A percentile compares a stretch with the other conserved stretches of the same genome.
Conservation (phyloP, 2,797 vertebrate species). For the Spatula clypeata region DNA sequence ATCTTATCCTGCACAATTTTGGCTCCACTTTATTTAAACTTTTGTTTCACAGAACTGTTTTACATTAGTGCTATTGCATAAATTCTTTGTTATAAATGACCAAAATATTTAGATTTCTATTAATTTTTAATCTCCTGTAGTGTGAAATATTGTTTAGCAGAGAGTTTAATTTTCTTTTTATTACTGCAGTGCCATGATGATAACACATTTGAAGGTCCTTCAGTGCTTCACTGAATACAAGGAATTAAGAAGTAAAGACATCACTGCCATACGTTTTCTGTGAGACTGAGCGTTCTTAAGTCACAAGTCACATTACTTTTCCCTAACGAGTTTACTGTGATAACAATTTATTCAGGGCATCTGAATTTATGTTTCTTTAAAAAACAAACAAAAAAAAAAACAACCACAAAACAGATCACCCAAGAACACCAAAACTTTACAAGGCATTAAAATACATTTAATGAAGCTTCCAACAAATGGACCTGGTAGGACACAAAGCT, state of each 20-base stretch:
- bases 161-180: background rate
- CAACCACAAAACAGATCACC: slow-evolving; percentile 67
- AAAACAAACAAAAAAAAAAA: background rate
- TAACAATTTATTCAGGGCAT: slow-evolving; percentile 69
- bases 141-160: background rate
- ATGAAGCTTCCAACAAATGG: slow-evolving; percentile 70
- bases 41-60: background rate
- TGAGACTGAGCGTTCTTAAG: slow-evolving; percentile 11
- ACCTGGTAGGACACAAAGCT: slow-evolving; percentile 60
- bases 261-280: background rate
- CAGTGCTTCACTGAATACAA: background rate
- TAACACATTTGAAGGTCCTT: background rate
- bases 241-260: slow-evolving; percentile 16
- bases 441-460: slow-evolving; percentile 76
- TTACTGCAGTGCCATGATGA: background rate
- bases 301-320: slow-evolving; percentile 34
- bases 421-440: slow-evolving; percentile 67
- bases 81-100: background rate
- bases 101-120: background rate
- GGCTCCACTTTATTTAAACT: background rate
- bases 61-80: background rate
- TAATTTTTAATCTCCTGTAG: background rate
- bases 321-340: slow-evolving; percentile 46
- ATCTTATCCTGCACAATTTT: background rate
- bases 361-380: slow-evolving; percentile 75